Conservation (phyloP, 2,113 vertebrate genomes). For the Mobula birostris region DNA sequence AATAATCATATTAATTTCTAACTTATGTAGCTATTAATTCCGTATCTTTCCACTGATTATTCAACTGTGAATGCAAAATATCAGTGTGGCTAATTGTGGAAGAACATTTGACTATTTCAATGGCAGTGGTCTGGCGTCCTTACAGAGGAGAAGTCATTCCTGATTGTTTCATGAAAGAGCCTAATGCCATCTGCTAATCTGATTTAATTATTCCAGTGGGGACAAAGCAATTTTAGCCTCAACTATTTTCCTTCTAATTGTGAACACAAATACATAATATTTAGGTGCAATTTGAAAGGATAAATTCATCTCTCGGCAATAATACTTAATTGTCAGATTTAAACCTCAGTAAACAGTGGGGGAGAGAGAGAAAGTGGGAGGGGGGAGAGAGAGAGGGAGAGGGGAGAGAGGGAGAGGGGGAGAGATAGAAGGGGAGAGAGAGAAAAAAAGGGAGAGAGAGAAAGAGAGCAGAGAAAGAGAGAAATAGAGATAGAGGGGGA, state of each 20-base stretch:
- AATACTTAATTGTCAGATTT: not conserved
- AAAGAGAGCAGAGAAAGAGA: too few relatives aligned
- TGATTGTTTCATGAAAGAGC: not conserved
- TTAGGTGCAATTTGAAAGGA: slow-evolving; percentile 2
- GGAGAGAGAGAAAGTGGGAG: slow-evolving; percentile 34
- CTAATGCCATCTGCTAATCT: slow-evolving; percentile 2
- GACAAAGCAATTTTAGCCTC: slow-evolving; percentile 19
- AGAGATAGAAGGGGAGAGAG: accelerated
- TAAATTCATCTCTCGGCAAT: not conserved
- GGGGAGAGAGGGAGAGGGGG: not conserved
- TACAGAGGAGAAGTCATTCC: not conserved
- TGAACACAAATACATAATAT: slow-evolving; percentile 38
- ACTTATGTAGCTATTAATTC: not conserved
- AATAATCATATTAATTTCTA: not conserved
- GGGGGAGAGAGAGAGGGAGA: slow-evolving; percentile 40
- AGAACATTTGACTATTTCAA: not conserved
- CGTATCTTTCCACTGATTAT: not conserved
- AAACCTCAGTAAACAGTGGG: slow-evolving; percentile 43
- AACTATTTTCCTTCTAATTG: slow-evolving; percentile 37
- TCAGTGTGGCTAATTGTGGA: not conserved
- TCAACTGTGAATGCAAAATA: not conserved
- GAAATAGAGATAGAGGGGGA: too few relatives aligned
- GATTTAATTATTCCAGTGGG: slow-evolving; percentile 4
- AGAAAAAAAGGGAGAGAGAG: too few relatives aligned
- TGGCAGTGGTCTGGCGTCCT: not conserved